phyloP scores from a whole-genome alignment of 2,797 vertebrate genomes.

The Furcifer pardalis region DNA sequence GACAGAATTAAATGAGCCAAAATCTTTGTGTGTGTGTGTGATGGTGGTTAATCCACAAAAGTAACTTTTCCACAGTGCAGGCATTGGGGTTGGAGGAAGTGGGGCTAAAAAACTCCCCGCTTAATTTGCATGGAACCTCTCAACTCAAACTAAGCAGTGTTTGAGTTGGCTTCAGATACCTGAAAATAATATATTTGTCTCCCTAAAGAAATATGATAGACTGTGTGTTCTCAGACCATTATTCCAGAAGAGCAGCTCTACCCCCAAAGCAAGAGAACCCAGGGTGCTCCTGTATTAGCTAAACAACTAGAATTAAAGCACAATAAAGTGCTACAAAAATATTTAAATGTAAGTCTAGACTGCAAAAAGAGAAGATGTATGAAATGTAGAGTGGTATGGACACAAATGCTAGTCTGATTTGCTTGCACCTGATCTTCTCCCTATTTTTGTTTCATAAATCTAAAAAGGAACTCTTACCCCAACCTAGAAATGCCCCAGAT shows the following conservation, averaged over 20 bases:
- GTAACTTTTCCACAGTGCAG: too few species aligned
- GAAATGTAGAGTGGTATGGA: not conserved
- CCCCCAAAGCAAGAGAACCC: not conserved
- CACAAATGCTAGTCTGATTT: too few species aligned
- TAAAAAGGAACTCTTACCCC: not conserved
- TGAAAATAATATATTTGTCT: not conserved
- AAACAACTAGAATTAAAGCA: not conserved
- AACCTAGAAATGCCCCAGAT: too few species aligned
- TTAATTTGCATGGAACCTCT: not conserved
- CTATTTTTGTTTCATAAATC: not conserved
- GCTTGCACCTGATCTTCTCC: not conserved
- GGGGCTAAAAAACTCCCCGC: not conserved
- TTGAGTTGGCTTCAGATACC: not conserved
- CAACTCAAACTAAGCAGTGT: not conserved
- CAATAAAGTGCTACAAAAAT: not conserved
- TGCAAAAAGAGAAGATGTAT: not conserved
- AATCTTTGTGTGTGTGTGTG: too few species aligned
- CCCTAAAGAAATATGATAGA: not conserved
- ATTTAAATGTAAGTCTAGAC: not conserved
- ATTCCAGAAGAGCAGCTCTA: not conserved
- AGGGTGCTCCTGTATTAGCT: too few species aligned
- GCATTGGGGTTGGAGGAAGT: not conserved
- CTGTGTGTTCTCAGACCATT: not conserved
- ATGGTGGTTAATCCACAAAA: too few species aligned
- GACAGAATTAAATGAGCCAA: too few species aligned